Evolutionary conservation across 1,140 invertebrate species (phyloP), one percentile per base, ranked within the genome.

Genomic region (Ceratoteleas bidentatus): DNA sequence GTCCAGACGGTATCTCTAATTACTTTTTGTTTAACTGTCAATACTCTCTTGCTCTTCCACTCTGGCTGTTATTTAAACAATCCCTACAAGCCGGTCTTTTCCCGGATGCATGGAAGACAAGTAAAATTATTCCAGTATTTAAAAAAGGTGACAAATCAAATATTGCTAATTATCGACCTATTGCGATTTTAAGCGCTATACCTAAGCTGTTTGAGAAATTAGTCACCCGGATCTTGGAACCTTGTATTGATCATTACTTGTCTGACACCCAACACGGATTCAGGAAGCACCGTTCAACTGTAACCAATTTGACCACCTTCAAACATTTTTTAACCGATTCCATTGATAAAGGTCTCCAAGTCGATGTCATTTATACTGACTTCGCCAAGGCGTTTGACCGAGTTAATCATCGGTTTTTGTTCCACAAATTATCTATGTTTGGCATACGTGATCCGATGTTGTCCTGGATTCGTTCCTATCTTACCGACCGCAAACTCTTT

Each of bases 311-410:
- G 34, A 14, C 40, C 3, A 58, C 11, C 2, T 58, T 58, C 15
- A 58, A 58, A 43, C 56, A 58, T 3, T 15, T 14, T 14, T 8
- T 58, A 6, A 7, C 13, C 9, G 36, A 58, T 0, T 3, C 56
- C 6, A 15, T 38, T n/a, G 36, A 33, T 3, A 58, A 15, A 15
- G 13, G 56, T 4, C 2, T 4, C 11, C 36, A 38, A 13, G 14
- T 3, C 7, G 33, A 40, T 14, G 36, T n/a, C 4, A 34, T 56
- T 34, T 56, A 56, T 11, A 56, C 32, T 9, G 53, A 56, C 6
- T 33, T 56, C 16, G 5, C 32, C n/a, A 56, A 56, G 16, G 53
- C 53, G 11, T 56, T 56, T 13, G 53, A 56, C 32, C 13, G 53
- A 56, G 33, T 56, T 11, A 24, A 34, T 13, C 53, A 56, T 13